phyloP scores from a whole-genome alignment of 1,140 invertebrate genomes.

The Cardiocondyla obscurior region DNA sequence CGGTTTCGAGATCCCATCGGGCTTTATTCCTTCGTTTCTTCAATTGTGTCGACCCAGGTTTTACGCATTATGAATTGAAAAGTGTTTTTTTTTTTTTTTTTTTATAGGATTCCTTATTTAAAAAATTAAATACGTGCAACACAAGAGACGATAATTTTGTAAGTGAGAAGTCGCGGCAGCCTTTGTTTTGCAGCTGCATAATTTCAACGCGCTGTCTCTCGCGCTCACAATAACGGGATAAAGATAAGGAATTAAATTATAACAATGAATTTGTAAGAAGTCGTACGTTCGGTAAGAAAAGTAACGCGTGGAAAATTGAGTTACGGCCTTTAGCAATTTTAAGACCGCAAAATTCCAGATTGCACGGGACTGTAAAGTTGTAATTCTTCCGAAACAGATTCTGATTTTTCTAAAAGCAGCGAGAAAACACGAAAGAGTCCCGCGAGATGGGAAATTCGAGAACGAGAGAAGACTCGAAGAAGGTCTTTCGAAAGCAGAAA shows the following conservation, averaged over 20 bases:
- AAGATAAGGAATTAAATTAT: not conserved
- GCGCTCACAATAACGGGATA: not conserved
- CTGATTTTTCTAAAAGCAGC: constrained; percentile 2
- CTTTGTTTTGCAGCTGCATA: not conserved
- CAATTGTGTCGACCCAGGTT: not conserved
- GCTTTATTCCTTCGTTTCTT: not conserved
- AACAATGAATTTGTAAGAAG: not conserved
- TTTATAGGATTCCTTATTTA: not conserved
- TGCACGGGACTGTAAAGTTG: not conserved
- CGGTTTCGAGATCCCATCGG: not conserved
- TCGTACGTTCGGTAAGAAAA: not conserved
- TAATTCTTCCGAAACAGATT: not conserved
- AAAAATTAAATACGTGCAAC: too few relatives aligned
- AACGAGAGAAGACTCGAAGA: not conserved
- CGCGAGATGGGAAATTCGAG: not conserved
- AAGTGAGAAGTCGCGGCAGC: not conserved
- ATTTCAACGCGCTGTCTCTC: not conserved
- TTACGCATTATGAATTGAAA: constrained; percentile 45
- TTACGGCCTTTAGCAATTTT: not conserved
- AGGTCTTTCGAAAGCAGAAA: not conserved
- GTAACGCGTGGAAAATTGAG: not conserved
- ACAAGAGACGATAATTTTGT: constrained; percentile 16
- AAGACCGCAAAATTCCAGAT: not conserved
- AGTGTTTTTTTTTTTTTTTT: too few relatives aligned
- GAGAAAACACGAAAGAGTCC: not conserved